phyloP scores from a whole-genome alignment of 2,113 vertebrate species.

The Calidris pygmaea region DNA sequence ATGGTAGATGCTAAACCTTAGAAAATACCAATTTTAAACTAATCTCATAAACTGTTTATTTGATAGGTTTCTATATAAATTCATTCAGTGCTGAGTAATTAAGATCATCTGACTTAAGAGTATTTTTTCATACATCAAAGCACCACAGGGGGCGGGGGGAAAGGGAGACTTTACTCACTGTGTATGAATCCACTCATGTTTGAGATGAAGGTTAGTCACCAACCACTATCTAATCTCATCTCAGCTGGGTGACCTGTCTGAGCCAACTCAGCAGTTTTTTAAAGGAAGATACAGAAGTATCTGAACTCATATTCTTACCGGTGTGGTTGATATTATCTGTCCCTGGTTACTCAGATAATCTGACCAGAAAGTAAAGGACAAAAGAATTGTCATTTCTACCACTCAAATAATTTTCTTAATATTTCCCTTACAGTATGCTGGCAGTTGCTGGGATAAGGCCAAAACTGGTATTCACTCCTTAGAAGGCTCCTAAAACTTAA shows the following conservation, averaged over 20 bases:
- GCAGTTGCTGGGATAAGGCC: not conserved
- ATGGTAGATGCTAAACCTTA: not conserved
- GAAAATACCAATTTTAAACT: not conserved
- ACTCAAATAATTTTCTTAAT: not conserved
- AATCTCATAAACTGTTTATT: not conserved
- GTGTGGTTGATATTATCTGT: not conserved
- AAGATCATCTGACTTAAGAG: not conserved
- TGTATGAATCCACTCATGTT: not conserved
- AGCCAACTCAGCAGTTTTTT: not conserved
- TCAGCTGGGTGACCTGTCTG: not conserved
- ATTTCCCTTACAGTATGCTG: not conserved
- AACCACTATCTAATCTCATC: not conserved
- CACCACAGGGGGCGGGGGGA: not conserved
- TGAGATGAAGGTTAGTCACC: not conserved
- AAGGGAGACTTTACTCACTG: not conserved
- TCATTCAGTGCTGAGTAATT: not conserved
- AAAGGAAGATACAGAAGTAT: not conserved
- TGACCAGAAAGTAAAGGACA: not conserved
- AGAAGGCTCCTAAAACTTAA: not conserved
- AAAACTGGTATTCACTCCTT: not conserved
- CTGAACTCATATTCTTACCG: not conserved
- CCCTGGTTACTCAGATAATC: not conserved
- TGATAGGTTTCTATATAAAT: not conserved
- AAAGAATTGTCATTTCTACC: not conserved
- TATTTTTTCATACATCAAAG: not conserved